These are phyloP conservation scores for Phallusia fumigata DNA, from an alignment of 23 tunicate species.

Conservation along the genomic window DNA sequence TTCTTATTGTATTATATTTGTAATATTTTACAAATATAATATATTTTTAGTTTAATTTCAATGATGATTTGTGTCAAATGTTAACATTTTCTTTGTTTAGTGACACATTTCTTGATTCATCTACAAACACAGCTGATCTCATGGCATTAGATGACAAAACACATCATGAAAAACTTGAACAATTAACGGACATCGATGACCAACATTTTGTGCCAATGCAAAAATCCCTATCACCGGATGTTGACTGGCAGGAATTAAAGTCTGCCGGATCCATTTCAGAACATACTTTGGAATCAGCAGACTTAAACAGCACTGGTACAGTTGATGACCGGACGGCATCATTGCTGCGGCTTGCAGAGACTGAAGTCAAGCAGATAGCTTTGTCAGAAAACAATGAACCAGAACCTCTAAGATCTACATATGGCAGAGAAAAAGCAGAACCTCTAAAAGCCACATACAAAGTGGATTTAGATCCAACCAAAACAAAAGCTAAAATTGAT, in stretches of 20 bases:
- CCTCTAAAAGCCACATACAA: neutral
- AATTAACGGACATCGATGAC: neutral
- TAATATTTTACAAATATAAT: too few species aligned
- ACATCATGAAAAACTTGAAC: neutral
- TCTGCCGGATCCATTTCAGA: slow-evolving; percentile 31
- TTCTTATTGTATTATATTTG: too few species aligned
- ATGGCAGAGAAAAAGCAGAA: neutral
- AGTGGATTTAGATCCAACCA: neutral
- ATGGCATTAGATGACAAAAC: slow-evolving; percentile 29
- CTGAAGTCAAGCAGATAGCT: neutral
- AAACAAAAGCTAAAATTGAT: neutral
- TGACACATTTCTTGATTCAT: slow-evolving; percentile 4
- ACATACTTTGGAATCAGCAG: slow-evolving; percentile 35
- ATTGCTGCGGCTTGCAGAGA: slow-evolving; percentile 7
- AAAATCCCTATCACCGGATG: slow-evolving; percentile 6
- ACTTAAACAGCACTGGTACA: neutral
- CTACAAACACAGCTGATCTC: slow-evolving; percentile 49
- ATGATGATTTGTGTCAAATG: too few species aligned
- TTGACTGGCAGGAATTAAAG: slow-evolving; percentile 25
- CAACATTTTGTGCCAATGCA: slow-evolving; percentile 19
- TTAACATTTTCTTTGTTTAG: neutral
- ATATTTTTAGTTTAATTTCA: too few species aligned
- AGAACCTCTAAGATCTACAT: neutral
- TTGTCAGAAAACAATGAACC: neutral
- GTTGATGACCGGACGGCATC: slow-evolving; percentile 12